Evolutionary conservation across 2,113 vertebrate genomes (phyloP).

Genomic region (Aplodontia rufa): DNA sequence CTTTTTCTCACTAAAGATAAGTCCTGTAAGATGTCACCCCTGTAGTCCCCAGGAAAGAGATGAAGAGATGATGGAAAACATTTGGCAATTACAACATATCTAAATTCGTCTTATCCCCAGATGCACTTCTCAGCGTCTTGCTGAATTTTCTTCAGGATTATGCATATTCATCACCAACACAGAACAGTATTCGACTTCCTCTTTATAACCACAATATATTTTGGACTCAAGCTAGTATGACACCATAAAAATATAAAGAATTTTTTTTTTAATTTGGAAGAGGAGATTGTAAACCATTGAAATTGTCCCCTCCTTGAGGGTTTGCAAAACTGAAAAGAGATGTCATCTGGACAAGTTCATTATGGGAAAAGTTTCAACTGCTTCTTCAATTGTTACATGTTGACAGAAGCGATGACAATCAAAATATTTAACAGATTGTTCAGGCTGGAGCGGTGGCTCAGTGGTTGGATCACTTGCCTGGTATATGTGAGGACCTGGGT

Average conservation of each 20-base stretch:
- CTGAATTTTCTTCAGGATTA: neutral
- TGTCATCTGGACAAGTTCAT: neutral
- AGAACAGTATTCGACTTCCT: neutral
- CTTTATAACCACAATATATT: neutral
- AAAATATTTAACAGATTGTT: too few species aligned
- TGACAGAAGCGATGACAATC: too few species aligned
- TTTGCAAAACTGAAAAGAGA: neutral
- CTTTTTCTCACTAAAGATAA: neutral
- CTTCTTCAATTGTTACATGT: too few species aligned
- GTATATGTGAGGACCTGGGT: too few species aligned
- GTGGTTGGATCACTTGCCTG: too few species aligned
- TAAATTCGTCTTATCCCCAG: neutral
- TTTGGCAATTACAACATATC: neutral
- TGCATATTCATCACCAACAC: neutral
- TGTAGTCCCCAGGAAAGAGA: neutral
- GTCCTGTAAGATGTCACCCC: neutral
- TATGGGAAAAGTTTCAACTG: too few species aligned
- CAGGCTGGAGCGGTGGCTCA: too few species aligned
- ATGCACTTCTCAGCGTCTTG: neutral
- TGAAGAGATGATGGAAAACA: neutral
- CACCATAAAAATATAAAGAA: neutral
- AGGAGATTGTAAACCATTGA: neutral
- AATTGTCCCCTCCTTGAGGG: neutral
- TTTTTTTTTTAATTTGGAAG: neutral
- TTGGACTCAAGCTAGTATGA: neutral